phyloP scores from a whole-genome alignment of 1,140 invertebrate species.

The Pseudomyrmex flavicornis region DNA sequence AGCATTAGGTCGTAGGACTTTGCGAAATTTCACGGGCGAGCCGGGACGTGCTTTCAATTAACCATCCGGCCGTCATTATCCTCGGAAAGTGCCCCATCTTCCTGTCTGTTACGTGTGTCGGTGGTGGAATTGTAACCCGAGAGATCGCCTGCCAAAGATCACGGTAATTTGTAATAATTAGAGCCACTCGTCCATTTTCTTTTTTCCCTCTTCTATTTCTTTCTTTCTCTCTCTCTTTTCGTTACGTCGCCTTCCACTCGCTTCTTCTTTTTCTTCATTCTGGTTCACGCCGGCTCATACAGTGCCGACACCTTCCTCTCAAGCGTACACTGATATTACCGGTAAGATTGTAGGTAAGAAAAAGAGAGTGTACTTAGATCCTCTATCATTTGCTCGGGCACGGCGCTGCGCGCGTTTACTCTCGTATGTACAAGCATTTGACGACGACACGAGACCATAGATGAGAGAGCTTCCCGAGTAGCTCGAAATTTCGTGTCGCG shows the following conservation, averaged over 20 bases:
- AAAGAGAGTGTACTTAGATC: conserved; percentile 55
- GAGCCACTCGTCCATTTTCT: conserved; percentile 35
- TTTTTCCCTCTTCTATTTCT: neutral
- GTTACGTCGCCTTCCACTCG: neutral
- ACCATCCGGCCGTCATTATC: conserved; percentile 50
- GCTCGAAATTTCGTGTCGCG: conserved; percentile 41
- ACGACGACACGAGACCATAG: neutral
- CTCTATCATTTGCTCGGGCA: conserved; percentile 58
- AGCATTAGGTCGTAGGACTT: conserved; percentile 29
- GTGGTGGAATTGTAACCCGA: conserved; percentile 40
- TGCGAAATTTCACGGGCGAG: conserved; percentile 21
- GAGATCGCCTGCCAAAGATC: conserved; percentile 55
- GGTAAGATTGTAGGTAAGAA: conserved; percentile 46
- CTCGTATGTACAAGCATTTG: conserved; percentile 20
- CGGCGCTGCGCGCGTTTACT: conserved; percentile 43
- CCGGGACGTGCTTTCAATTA: conserved; percentile 51
- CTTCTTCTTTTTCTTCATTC: conserved; percentile 9
- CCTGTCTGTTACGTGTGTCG: conserved; percentile 42
- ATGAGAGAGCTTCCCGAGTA: neutral
- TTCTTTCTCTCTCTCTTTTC: conserved; percentile 26
- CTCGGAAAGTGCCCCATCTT: conserved; percentile 50
- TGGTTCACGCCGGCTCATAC: conserved; percentile 34
- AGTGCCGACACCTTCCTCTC: conserved; percentile 51
- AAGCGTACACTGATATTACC: conserved; percentile 43
- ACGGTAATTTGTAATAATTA: conserved; percentile 68